Evolutionary conservation across 2,888 invertebrate species (phyloP).

Genomic region (Callimorpha dominula): DNA sequence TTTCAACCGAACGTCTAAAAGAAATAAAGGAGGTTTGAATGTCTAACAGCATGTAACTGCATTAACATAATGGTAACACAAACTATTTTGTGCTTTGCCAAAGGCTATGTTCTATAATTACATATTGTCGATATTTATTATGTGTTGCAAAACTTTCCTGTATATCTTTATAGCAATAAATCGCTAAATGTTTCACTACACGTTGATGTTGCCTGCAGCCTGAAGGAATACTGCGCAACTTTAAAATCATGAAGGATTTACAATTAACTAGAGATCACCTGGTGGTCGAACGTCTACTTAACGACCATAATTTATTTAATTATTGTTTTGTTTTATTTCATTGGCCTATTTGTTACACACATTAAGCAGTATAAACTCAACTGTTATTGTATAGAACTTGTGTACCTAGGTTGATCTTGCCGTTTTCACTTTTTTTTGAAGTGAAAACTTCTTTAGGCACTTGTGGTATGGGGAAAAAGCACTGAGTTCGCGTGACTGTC

Average conservation of each 20-base stretch:
- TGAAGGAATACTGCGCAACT: background rate
- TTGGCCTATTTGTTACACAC: too few relatives aligned
- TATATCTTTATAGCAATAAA: constrained; percentile 15
- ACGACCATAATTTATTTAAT: too few relatives aligned
- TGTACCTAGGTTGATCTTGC: too few relatives aligned
- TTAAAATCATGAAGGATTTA: background rate
- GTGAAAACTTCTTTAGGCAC: too few relatives aligned
- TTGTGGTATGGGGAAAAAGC: too few relatives aligned
- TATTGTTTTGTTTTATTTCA: too few relatives aligned
- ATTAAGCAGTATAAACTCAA: too few relatives aligned
- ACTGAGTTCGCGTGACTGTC: too few relatives aligned
- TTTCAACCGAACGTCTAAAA: background rate
- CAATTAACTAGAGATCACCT: background rate
- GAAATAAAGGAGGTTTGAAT: background rate
- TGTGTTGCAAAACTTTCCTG: constrained; percentile 5
- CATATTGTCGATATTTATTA: constrained; percentile 9
- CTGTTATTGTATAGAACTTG: too few relatives aligned
- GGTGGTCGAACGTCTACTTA: too few relatives aligned
- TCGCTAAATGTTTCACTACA: background rate
- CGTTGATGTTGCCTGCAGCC: constrained; percentile 2
- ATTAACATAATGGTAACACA: background rate
- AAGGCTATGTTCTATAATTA: constrained; percentile 6
- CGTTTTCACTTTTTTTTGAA: too few relatives aligned
- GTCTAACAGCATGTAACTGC: background rate
- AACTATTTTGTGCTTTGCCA: background rate